phyloP scores from a whole-genome alignment of 1,140 invertebrate species.

The Ostrea edulis region DNA sequence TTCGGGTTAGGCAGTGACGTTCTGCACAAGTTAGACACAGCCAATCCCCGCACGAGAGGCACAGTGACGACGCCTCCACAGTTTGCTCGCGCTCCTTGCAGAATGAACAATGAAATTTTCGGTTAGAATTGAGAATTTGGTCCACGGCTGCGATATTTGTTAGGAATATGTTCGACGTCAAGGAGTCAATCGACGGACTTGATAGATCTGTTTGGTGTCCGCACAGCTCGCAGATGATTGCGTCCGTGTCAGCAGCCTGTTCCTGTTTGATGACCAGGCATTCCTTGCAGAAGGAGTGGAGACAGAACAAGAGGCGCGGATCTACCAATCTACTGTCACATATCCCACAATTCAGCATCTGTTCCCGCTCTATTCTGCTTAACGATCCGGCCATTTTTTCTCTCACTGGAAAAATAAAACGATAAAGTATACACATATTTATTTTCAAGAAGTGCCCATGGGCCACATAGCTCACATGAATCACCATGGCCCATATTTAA shows the following conservation, averaged over 20 bases:
- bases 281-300: not conserved
- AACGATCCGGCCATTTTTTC: not conserved
- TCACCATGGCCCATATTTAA: no score
- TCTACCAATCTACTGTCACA: not conserved
- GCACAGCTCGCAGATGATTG: not conserved
- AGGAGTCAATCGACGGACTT: not conserved
- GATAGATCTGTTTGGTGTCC: not conserved
- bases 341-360: constrained; percentile 13
- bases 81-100: not conserved
- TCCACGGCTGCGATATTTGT: constrained; percentile 4
- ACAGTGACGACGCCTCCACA: not conserved
- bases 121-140: not conserved
- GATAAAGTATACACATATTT: no score
- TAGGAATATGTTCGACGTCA: not conserved
- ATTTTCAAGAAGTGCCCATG: no score
- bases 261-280: constrained; percentile 13
- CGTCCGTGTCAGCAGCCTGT: not conserved
- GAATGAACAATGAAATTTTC: not conserved
- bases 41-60: constrained; percentile 2
- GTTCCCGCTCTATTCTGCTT: not conserved
- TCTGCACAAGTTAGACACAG: not conserved
- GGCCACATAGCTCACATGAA: no score
- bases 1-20: not conserved
- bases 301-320: not conserved
- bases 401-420: not conserved